phyloP scores from a whole-genome alignment of 2,888 invertebrate species.

The Drosophila demipolita region DNA sequence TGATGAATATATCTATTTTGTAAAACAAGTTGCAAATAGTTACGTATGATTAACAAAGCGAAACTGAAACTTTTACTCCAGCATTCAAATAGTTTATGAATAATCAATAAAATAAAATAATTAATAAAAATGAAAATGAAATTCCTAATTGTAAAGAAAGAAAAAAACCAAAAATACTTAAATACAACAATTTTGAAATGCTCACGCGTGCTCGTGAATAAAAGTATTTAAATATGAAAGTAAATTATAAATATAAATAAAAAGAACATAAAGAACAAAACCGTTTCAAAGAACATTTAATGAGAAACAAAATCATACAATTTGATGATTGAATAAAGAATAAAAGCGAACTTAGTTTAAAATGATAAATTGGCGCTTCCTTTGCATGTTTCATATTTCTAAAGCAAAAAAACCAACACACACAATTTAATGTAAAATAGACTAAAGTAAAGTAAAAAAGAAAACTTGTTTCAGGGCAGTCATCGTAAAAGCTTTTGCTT shows the following conservation, averaged over 20 bases:
- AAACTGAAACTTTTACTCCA: constrained; percentile 73
- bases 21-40: constrained; percentile 64
- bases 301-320: constrained; percentile 37
- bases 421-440: constrained; percentile 40
- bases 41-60: constrained; percentile 42
- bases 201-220: constrained; percentile 79
- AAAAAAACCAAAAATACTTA: constrained; percentile 24
- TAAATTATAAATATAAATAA: constrained; percentile 24
- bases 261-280: constrained; percentile 22
- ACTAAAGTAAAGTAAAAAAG: constrained; percentile 31
- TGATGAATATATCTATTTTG: constrained; percentile 73
- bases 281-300: constrained; percentile 67
- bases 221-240: constrained; percentile 58
- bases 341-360: constrained; percentile 63
- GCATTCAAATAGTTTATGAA: constrained; percentile 64
- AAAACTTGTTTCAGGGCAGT: constrained; percentile 53
- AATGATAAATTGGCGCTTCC: constrained; percentile 76
- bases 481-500: constrained; percentile 53
- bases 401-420: constrained; percentile 47
- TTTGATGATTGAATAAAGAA: constrained; percentile 27
- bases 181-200: constrained; percentile 61
- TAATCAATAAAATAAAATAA: constrained; percentile 43
- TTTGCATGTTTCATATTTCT: constrained; percentile 81
- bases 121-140: constrained; percentile 29
- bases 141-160: constrained; percentile 60